These are phyloP conservation scores for Brachionus rotundiformis DNA, from an alignment of 1,140 invertebrate genomes.

Conservation along the genomic window DNA sequence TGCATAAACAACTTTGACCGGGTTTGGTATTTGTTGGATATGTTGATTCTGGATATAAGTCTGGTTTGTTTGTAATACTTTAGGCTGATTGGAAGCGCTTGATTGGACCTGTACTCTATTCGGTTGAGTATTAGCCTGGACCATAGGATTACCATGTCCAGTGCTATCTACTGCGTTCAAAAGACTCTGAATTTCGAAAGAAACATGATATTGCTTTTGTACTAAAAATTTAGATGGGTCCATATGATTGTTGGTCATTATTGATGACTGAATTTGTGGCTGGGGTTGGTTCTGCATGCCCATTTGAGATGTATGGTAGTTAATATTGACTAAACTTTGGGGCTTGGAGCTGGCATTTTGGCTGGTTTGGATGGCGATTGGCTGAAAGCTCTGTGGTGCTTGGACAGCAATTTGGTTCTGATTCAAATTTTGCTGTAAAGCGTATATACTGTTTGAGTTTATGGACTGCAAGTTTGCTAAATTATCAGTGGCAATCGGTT, in stretches of 20 bases:
- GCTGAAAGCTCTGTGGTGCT: neutral
- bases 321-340: neutral
- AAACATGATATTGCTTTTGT: neutral
- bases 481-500: neutral
- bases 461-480: neutral
- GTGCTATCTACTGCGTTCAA: neutral
- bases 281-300: neutral
- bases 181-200: neutral
- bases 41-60: neutral
- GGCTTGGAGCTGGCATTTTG: neutral
- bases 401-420: neutral
- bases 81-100: neutral
- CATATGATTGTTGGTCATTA: neutral
- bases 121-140: neutral
- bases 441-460: neutral
- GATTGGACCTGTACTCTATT: neutral
- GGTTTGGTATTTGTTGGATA: neutral
- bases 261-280: conserved; percentile 5
- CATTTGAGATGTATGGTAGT: neutral
- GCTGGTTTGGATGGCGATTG: too few relatives aligned
- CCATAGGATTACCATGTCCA: neutral
- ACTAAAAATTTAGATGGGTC: neutral
- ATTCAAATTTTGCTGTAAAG: conserved; percentile 24
- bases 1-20: neutral
- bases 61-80: neutral